Evolutionary conservation across 2,888 invertebrate genomes (phyloP).

Genomic region (Toxonevra muliebris): DNA sequence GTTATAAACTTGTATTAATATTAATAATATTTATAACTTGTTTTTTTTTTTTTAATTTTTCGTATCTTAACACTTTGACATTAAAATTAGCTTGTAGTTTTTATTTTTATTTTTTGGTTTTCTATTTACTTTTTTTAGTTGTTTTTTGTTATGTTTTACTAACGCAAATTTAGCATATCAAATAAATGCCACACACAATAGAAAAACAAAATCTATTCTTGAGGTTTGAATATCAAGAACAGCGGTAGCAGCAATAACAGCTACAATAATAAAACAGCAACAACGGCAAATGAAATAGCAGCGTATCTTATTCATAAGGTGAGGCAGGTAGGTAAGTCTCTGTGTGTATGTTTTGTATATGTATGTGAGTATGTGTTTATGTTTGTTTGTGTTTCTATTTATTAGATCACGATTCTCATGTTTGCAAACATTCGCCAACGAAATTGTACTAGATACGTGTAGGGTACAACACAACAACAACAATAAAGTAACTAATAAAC

Average conservation of each 20-base stretch:
- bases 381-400: conserved; percentile 9
- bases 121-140: too few relatives aligned
- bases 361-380: conserved; percentile 7
- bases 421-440: not conserved
- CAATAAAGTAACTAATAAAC: not conserved
- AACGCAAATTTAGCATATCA: not conserved
- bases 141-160: not conserved
- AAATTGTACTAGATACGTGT: conserved; percentile 3
- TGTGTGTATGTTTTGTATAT: conserved; percentile 1
- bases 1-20: not conserved
- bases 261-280: not conserved
- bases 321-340: not conserved
- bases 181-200: not conserved
- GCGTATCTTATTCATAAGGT: not conserved
- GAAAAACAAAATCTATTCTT: not conserved
- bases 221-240: not conserved
- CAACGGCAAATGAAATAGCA: not conserved
- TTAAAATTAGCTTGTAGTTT: too few relatives aligned
- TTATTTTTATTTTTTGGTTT: too few relatives aligned
- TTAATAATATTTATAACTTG: too few relatives aligned
- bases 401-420: conserved; percentile 19
- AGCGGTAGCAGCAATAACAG: not conserved
- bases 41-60: too few relatives aligned
- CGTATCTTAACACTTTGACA: too few relatives aligned
- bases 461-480: conserved; percentile 6